Base-by-base conservation (phyloP, 2,888 invertebrate species). In the Xestia sexstrigata region DNA sequence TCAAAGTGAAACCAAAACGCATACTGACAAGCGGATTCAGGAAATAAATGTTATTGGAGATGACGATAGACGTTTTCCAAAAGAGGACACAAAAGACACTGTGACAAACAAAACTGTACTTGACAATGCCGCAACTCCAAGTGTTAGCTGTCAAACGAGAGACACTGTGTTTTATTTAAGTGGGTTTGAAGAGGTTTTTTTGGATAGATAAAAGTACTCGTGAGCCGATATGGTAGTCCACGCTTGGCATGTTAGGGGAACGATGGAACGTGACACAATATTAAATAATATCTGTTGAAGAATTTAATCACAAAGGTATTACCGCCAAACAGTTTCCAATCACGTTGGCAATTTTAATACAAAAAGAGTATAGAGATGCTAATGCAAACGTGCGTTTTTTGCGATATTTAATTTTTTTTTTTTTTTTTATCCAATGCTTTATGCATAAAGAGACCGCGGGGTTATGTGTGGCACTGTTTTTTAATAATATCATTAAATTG, bases 1-100 rank as follows among this genome's bases (percentile, higher is more conserved):
- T 92, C 89, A 92, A 92, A 94, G 89, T 78, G 88, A 85, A 89
- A 88, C 89, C 78, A 88, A 90, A 92, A 89, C 85, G 84, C 82
- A 89, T 85, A 83, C 83, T 89, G 89, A 85, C 87, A 87, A 83
- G 82, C 89, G 81, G 74, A 85, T 89, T 88, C 80, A 84, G 79
- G 78, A 88, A 88, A 75, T 83, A 82, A 82, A 87, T 85, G 80
- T 80, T 81, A 84, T 85, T 80, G 76, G 72, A 82, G 82, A 87
- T 70, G 83, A 85, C 78, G 82, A 85, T 84, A 77, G 73, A 86
- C 73, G 68, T 78, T 81, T 85, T 83, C 81, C 77, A 82, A 87
- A 84, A 82, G 78, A 39, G 67, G 62, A 84, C 80, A 82, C 82
- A 84, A 87, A 84, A 77, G 77, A 69, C 52, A 74, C 71, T 66